Evolutionary conservation across 2,797 vertebrate genomes (phyloP).

Genomic region (Antennarius maculatus): DNA sequence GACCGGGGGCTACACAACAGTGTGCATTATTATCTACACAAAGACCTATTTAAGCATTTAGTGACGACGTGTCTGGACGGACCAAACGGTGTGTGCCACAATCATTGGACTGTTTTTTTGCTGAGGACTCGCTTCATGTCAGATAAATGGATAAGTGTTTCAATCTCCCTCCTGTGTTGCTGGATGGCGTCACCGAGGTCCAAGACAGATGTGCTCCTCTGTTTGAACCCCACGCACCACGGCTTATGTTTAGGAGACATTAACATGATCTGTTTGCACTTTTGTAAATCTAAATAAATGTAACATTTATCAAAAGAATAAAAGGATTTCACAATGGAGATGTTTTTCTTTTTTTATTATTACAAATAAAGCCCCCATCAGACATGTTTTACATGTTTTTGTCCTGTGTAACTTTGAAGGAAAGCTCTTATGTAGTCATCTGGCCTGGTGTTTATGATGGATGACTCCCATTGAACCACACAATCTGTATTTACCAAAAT

Average conservation of each 20-base stretch:
- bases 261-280: conserved; percentile 76
- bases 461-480: conserved; percentile 65
- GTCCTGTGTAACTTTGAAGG: conserved; percentile 71
- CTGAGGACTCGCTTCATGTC: conserved; percentile 82
- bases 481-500: conserved; percentile 76
- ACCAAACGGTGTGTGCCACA: conserved; percentile 95
- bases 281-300: conserved; percentile 76
- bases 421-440: conserved; percentile 76
- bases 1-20: conserved; percentile 75
- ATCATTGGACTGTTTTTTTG: conserved; percentile 77
- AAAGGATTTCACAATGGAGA: conserved; percentile 61
- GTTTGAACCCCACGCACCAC: conserved; percentile 46
- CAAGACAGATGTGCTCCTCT: conserved; percentile 32
- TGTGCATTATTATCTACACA: conserved; percentile 77
- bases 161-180: conserved; percentile 51
- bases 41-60: conserved; percentile 79
- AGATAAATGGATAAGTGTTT: conserved; percentile 63
- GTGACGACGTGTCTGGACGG: conserved; percentile 85
- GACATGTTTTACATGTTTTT: conserved; percentile 50
- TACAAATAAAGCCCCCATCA: conserved; percentile 43
- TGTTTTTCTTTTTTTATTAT: conserved; percentile 32
- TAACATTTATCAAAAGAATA: conserved; percentile 66
- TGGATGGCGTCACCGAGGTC: conserved; percentile 41
- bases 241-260: conserved; percentile 52
- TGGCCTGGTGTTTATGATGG: conserved; percentile 82